Evolutionary conservation across 2,797 vertebrate species (phyloP), one percentile per base, ranked within the genome.

Genomic region (Knipowitschia caucasica): DNA sequence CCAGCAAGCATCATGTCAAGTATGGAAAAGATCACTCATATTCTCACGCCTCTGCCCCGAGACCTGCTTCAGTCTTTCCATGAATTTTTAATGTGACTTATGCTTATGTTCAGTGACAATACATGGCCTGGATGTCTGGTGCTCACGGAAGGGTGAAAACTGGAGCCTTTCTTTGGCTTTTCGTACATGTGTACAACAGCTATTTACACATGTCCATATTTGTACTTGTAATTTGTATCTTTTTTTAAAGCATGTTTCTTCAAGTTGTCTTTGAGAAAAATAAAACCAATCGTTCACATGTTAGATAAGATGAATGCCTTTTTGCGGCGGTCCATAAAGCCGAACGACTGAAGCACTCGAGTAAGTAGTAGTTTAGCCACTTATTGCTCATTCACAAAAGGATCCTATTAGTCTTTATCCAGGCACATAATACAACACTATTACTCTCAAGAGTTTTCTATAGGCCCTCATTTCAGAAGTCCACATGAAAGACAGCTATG

Each of bases 121-220:
- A 33, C 20, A 27, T 45, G 14, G 15, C 14, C n/a, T 9, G 3
- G 6, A 24, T 27, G 25, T 26, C 43, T 15, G 24, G 14, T 15
- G 42, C 42, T 20, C 11, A 15, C 42, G 27, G 42, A 45, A n/a
- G 25, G 50, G 30, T 58, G 39, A 5, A 35, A 49, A 50, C 21
- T 1, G 21, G n/a, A n/a, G n/a, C n/a, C n/a, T n/a, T n/a, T n/a
- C n/a, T n/a, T n/a, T n/a, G n/a, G n/a, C n/a, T n/a, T n/a, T n/a
- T n/a, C n/a, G n/a, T n/a, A n/a, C n/a, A n/a, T n/a, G n/a, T n/a
- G n/a, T n/a, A n/a, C n/a, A n/a, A n/a, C n/a, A n/a, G n/a, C n/a
- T n/a, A n/a, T n/a, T n/a, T n/a, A n/a, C n/a, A n/a, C n/a, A n/a
- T n/a, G n/a, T n/a, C n/a, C n/a, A n/a, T n/a, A n/a, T n/a, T n/a